phyloP scores from a whole-genome alignment of 1,140 invertebrate species.

The Drosophila obscura region DNA sequence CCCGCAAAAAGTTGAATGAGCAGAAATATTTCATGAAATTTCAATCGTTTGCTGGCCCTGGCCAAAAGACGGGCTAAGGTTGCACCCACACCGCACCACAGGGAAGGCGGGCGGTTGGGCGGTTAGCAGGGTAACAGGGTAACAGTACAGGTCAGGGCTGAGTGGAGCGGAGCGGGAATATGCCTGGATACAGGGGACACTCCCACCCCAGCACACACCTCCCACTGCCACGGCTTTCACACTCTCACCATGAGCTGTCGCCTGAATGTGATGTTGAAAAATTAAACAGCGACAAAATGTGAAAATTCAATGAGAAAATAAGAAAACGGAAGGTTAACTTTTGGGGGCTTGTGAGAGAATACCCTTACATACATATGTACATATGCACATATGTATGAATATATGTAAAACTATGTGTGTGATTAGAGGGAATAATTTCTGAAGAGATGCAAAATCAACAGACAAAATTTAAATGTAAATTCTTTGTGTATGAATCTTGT shows the following conservation, averaged over 20 bases:
- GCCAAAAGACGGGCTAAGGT: no score
- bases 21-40: constrained; percentile 15
- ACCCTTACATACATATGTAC: neutral
- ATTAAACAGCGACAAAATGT: constrained; percentile 33
- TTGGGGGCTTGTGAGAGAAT: neutral
- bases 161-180: no score
- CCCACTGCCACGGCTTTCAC: neutral
- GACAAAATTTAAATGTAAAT: no score
- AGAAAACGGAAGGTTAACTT: neutral
- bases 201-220: constrained; percentile 5
- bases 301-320: constrained; percentile 28
- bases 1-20: neutral
- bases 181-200: no score
- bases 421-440: no score
- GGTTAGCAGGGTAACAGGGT: no score
- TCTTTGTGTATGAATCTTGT: no score
- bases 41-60: constrained; percentile 25
- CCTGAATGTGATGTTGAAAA: constrained; percentile 35
- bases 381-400: neutral
- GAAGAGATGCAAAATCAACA: no score
- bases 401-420: no score
- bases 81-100: no score
- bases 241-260: constrained; percentile 14
- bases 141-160: no score
- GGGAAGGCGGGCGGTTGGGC: no score